These are phyloP conservation scores for Muscidifurax raptorellus DNA, from an alignment of 1,140 invertebrate genomes.

Conservation along the genomic window DNA sequence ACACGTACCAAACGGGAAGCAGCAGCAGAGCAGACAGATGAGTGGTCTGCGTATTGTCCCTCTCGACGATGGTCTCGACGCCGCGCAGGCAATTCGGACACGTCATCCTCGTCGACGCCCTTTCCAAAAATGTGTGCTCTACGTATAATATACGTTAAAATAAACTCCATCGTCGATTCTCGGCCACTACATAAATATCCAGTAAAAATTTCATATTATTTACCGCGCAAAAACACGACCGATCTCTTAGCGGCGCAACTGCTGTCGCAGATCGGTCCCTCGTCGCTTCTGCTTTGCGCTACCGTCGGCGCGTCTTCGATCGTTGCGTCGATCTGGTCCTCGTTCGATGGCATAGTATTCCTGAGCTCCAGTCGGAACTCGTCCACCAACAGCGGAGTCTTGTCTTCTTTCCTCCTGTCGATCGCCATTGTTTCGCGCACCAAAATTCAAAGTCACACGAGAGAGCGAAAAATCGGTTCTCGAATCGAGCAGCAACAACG, in stretches of 20 bases:
- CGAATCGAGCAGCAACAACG: background rate
- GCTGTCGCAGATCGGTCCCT: background rate
- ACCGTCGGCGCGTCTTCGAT: background rate
- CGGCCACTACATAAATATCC: background rate
- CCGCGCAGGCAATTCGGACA: constrained; percentile 30
- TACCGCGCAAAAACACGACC: constrained; percentile 1
- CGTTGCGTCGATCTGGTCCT: background rate
- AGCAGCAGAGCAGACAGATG: constrained; percentile 25
- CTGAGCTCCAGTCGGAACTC: background rate
- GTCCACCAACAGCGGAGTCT: background rate
- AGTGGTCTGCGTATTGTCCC: background rate
- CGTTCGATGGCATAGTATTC: background rate
- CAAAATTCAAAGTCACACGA: background rate
- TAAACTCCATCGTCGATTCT: background rate
- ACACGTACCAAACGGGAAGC: constrained; percentile 37
- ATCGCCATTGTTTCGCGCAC: background rate
- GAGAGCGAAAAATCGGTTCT: background rate
- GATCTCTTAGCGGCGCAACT: background rate
- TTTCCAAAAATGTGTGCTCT: constrained; percentile 40
- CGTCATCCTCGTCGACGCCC: constrained; percentile 17
- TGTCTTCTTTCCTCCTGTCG: background rate
- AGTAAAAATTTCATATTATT: background rate
- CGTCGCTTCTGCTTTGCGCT: background rate
- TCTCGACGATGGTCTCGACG: constrained; percentile 32
- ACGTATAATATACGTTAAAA: background rate